Evolutionary conservation across 2,797 vertebrate species (phyloP), one percentile per base, ranked within the genome.

Genomic region (Megalops cyprinoides): DNA sequence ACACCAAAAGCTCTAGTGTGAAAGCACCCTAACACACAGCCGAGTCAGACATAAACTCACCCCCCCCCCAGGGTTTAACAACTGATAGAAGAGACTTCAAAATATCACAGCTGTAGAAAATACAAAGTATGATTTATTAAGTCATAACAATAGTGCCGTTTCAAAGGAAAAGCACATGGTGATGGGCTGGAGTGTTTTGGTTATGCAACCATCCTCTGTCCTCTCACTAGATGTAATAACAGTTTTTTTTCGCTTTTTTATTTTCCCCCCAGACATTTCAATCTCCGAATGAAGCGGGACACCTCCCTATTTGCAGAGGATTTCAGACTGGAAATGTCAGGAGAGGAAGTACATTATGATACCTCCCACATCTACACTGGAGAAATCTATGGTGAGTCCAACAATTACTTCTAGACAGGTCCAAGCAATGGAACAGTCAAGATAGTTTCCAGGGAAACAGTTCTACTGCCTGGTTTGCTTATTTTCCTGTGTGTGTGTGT

Each of bases 361-460:
- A 97, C 96, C 84, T 98, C 98, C 87, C 98, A 99, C 87, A 97
- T 99, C 94, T 99, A 99, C 93, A 97, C 95, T 79, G 98, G 98
- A 88, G 96, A 99, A 88, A 94, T 99, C 87, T 98, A 96, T 83
- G 98, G 98, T 98, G 91, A 97, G 95, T 18, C 56, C n/a, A 18
- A 6, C 42, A 34, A 7, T 55, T 74, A 28, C 25, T 34, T 14
- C 34, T 20, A 10, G 12, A 3, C 44, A 55, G 75, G 34, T 37
- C 69, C 28, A 23, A 39, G 25, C n/a, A 9, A 28, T 42, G 37
- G 8, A 71, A 42, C 28, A 9, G 44, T 49, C 25, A 49, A 74
- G 20, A 48, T 60, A 55, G 55, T 77, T 56, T 48, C 55, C 4
- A 77, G 56, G 76, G 53, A 77, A 44, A 56, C 55, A 7, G 34